Evolutionary conservation across 2,113 vertebrate species (phyloP).

Genomic region (Nerophis lumbriciformis): DNA sequence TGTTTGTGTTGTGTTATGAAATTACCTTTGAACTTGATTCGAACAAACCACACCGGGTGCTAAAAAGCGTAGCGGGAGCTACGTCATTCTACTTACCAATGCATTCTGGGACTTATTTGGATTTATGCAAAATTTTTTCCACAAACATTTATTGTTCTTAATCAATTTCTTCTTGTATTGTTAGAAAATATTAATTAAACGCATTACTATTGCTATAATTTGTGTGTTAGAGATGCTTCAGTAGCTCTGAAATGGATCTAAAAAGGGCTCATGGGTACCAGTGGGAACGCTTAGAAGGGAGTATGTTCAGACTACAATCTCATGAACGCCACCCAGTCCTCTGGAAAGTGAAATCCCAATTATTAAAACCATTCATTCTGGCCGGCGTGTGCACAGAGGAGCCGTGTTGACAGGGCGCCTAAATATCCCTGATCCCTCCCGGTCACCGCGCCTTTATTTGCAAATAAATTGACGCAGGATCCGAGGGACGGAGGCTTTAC

Average conservation of each 20-base stretch:
- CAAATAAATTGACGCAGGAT: slow-evolving; percentile 99
- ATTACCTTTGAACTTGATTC: no score
- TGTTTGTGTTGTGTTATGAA: no score
- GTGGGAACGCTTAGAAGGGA: slow-evolving; percentile 6
- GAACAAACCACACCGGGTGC: no score
- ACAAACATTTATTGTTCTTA: not conserved
- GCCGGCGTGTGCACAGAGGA: slow-evolving; percentile 79
- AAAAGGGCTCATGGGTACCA: not conserved
- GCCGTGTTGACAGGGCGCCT: slow-evolving; percentile 94
- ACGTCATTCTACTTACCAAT: not conserved
- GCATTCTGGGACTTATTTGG: not conserved
- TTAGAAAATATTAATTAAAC: not conserved
- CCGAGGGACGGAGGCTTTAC: slow-evolving; percentile 88
- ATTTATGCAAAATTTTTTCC: not conserved
- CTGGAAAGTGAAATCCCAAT: slow-evolving; percentile 92
- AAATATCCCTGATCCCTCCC: slow-evolving; percentile 98
- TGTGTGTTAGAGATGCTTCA: not conserved
- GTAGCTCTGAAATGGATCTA: not conserved
- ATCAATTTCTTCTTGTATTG: not conserved
- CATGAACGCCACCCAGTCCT: slow-evolving; percentile 81
- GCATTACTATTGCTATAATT: not conserved
- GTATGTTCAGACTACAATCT: slow-evolving; percentile 68
- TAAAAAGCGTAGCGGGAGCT: no score
- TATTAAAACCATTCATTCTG: slow-evolving; percentile 99
- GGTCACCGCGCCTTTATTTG: slow-evolving; percentile 98